phyloP scores from a whole-genome alignment of 37 sponge, comb jelly and placozoan species.

The Halisarca cf. caerulea region DNA sequence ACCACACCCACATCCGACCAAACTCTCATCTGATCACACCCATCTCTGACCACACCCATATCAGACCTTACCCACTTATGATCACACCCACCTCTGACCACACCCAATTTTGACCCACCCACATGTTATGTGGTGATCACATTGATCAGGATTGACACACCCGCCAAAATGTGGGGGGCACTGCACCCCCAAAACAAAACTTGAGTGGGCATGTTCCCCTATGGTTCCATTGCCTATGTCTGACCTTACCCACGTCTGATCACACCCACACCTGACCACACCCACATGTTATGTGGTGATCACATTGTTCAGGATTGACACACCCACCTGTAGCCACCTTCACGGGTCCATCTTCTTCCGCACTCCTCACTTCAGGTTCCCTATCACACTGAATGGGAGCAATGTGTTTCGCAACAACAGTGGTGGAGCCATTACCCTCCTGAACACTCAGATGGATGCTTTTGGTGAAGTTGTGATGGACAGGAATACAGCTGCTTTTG shows the following conservation, averaged over 20 bases:
- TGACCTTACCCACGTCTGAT: too few species aligned
- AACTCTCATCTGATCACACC: not conserved
- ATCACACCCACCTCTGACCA: not conserved
- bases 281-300: too few species aligned
- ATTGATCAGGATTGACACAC: not conserved
- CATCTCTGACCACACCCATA: not conserved
- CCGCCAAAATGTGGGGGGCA: not conserved
- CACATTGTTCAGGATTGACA: too few species aligned
- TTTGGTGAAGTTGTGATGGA: conserved; percentile 43
- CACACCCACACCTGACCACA: not conserved
- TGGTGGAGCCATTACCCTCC: conserved; percentile 75
- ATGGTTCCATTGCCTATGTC: too few species aligned
- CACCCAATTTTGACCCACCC: not conserved
- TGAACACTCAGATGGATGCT: conserved; percentile 69
- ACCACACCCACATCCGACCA: not conserved
- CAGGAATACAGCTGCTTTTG: conserved; percentile 70
- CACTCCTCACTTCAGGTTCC: conserved; percentile 45
- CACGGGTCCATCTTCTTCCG: not conserved
- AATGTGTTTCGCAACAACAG: conserved; percentile 53
- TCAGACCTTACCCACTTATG: not conserved
- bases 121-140: too few species aligned
- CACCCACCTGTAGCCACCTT: too few species aligned
- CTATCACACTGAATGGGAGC: conserved; percentile 48
- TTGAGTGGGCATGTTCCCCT: too few species aligned
- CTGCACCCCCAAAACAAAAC: too few species aligned